These are phyloP conservation scores for Capreolus pygargus DNA, from an alignment of 2,113 vertebrate species.

Conservation along the genomic window DNA sequence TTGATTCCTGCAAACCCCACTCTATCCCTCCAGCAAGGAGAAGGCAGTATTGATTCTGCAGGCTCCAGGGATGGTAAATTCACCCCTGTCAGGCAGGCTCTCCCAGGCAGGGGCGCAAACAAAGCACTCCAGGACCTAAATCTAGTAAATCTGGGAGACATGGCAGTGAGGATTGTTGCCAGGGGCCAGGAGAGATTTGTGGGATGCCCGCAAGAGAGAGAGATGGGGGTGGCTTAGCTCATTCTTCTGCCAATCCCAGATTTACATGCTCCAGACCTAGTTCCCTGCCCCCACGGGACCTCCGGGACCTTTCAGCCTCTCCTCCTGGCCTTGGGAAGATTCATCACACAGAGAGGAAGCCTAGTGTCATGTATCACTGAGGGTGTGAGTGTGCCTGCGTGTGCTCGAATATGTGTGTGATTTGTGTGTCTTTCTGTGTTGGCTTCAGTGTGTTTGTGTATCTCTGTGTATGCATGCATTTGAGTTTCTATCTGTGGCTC, in stretches of 20 bases:
- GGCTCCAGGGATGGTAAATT: background rate
- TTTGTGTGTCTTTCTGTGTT: background rate
- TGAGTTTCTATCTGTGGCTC: background rate
- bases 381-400: background rate
- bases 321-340: background rate
- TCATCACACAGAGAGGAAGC: background rate
- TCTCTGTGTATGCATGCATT: background rate
- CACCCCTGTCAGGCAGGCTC: background rate
- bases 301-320: background rate
- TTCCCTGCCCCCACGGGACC: background rate
- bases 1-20: background rate
- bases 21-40: background rate
- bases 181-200: background rate
- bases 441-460: background rate
- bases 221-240: background rate
- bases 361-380: fast-evolving
- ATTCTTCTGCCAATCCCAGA: background rate
- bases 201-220: background rate
- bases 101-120: background rate
- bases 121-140: background rate
- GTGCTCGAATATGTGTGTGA: background rate
- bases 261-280: background rate
- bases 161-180: background rate
- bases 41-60: background rate
- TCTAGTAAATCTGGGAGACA: background rate